A percentile compares a stretch with the other conserved stretches of the same genome.
Conservation (phyloP, 37 sponge, comb jelly and placozoan genomes). For the Chondrosia reniformis region DNA sequence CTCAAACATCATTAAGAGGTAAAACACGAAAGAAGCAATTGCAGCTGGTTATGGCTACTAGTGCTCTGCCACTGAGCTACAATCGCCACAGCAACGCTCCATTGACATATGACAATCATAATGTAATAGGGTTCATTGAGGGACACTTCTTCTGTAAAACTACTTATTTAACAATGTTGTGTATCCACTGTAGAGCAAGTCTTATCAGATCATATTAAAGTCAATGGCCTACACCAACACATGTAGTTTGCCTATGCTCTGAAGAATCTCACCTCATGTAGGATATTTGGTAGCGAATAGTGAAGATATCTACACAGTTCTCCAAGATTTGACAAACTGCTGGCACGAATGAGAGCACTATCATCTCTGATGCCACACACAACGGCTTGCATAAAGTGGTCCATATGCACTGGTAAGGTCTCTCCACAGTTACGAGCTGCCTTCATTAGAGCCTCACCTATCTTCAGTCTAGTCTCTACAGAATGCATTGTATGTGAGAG, state of each 20-base stretch:
- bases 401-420: conserved; percentile 62
- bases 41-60: too few species aligned
- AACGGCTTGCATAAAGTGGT: conserved; percentile 53
- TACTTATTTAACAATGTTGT: too few species aligned
- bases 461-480: conserved; percentile 53
- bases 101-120: too few species aligned
- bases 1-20: too few species aligned
- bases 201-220: too few species aligned
- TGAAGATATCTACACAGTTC: conserved; percentile 44
- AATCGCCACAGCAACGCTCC: too few species aligned
- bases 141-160: too few species aligned
- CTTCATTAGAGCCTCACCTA: conserved; percentile 77
- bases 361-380: conserved; percentile 46
- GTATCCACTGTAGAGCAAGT: too few species aligned
- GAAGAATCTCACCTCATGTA: conserved; percentile 57
- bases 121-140: too few species aligned
- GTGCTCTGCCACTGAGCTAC: too few species aligned
- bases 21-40: too few species aligned
- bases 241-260: not conserved
- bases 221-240: not conserved
- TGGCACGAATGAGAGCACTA: conserved; percentile 61
- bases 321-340: conserved; percentile 75
- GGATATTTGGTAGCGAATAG: conserved; percentile 31
- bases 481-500: too few species aligned
- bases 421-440: conserved; percentile 51